Percentiles rank a stretch among this genome's conserved stretches.
Conservation (phyloP, 2,797 vertebrate species). For the Bucorvus abyssinicus region DNA sequence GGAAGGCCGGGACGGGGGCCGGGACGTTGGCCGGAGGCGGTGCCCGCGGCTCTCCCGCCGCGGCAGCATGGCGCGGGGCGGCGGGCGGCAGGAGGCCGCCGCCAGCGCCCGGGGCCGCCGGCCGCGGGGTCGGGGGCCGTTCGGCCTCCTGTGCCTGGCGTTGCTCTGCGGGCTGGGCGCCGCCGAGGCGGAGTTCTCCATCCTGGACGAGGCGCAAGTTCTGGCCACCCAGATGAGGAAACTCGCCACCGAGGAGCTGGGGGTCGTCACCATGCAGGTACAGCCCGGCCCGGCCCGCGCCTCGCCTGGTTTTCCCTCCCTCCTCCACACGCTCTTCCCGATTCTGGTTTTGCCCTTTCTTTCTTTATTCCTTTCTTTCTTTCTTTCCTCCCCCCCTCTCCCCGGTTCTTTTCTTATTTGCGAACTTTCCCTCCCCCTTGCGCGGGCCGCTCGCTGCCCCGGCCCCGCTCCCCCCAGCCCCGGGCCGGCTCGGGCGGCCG, state of each 20-base stretch:
- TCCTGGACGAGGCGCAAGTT: constrained; percentile 92
- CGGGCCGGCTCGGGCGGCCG: background rate
- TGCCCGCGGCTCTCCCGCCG: constrained; percentile 19
- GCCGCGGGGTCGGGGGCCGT: constrained; percentile 66
- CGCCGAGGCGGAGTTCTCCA: constrained; percentile 89
- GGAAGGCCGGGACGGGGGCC: too few relatives aligned
- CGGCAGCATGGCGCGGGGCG: constrained; percentile 32
- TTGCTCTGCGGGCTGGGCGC: constrained; percentile 79
- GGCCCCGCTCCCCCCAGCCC: background rate
- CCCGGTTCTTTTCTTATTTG: background rate
- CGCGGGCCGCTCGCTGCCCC: background rate
- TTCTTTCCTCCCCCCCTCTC: too few relatives aligned
- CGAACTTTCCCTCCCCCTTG: constrained; percentile 15
- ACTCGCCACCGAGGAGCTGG: constrained; percentile 91
- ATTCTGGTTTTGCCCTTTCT: background rate
- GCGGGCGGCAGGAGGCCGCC: background rate
- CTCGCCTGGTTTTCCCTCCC: background rate
- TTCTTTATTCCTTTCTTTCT: background rate
- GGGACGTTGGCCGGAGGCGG: background rate
- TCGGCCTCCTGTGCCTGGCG: constrained; percentile 74
- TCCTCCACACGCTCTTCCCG: background rate
- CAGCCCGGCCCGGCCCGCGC: background rate
- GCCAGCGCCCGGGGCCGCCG: background rate
- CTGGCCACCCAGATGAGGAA: constrained; percentile 91
- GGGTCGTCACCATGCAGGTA: constrained; percentile 97